Base-by-base conservation (phyloP, 1,140 invertebrate genomes). In the Zaprionus tsacasi region DNA sequence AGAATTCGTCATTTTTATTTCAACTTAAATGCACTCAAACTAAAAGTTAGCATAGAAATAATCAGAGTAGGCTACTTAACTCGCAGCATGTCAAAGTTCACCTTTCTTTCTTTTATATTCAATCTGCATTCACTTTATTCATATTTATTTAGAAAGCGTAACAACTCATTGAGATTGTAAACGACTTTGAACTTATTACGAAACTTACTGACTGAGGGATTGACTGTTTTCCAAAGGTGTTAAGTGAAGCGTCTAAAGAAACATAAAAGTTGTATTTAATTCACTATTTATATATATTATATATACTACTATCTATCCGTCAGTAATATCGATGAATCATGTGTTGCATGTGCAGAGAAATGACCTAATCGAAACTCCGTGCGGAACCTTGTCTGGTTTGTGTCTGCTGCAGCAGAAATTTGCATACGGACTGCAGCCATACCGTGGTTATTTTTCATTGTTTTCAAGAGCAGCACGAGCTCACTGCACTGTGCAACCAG, bases 391-490 rank as follows among this genome's bases (percentile, higher is more conserved):
- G 45, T 50, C 17, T 50, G 45, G 10, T 25, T 25, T 25, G 45
- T 50, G 45, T 50, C 45, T 50, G n/a, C 6, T 75, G 67, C 25
- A 56, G 55, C 25, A 43, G 45, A 3, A 50, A 50, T 50, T 50
- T 50, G 15, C 45, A 50, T 50, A 21, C 11, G 45, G 8, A 12
- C 21, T 35, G 6, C 33, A 35, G 6, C 27, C 27, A 1, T 2
- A 30, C 7, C 10, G 33, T 7, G 33, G 4, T 35, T 35, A 6
- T 35, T 35, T 7, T 6, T 45, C 0, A 17, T 25, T 11, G 17
- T 25, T 50, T 50, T 50, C 45, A 50, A 50, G 45, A 12, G 45
- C 45, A 50, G 2, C 17, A 27, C 6, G 25, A 71, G 10, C 21
- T 21, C 21, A 21, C n/a, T 40, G 25, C 27, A 13, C 30, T 30